phyloP scores from a whole-genome alignment of 2,888 invertebrate species.

The Temnothorax rugatulus region DNA sequence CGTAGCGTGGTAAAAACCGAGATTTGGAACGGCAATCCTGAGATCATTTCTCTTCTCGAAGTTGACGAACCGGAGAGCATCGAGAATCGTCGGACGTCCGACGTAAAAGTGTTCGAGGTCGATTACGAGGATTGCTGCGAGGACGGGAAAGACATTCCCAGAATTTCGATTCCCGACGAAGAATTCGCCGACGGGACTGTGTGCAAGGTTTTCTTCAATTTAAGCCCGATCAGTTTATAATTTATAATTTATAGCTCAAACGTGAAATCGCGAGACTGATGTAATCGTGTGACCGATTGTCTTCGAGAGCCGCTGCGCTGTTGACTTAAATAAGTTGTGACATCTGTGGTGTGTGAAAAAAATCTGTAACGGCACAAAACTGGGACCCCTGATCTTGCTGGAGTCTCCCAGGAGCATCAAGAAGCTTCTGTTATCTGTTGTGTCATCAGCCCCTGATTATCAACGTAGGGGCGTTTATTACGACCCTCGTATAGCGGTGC shows the following conservation, averaged over 20 bases:
- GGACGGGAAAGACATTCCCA: constrained; percentile 73
- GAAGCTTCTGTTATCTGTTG: constrained; percentile 81
- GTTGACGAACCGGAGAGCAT: constrained; percentile 23
- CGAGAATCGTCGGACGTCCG: constrained; percentile 20
- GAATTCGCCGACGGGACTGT: constrained; percentile 72
- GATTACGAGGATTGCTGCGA: constrained; percentile 67
- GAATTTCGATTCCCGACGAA: constrained; percentile 82
- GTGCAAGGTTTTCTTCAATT: constrained; percentile 75
- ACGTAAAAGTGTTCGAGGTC: constrained; percentile 30
- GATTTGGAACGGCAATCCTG: not conserved
- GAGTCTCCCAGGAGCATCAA: constrained; percentile 82
- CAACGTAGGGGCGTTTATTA: constrained; percentile 78
- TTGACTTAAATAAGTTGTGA: constrained; percentile 16
- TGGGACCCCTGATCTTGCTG: constrained; percentile 80
- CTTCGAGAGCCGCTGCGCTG: not conserved
- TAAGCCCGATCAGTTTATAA: not conserved
- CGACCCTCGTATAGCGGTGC: constrained; percentile 81
- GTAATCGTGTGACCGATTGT: not conserved
- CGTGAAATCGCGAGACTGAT: not conserved
- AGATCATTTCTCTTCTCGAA: constrained; percentile 24
- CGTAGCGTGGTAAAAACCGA: not conserved
- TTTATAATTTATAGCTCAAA: not conserved
- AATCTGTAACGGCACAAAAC: constrained; percentile 79
- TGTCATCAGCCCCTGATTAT: constrained; percentile 80
- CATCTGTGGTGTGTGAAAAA: constrained; percentile 50